Base-by-base conservation (phyloP, 92 coral and sea anemone genomes). In the Micromussa lordhowensis region DNA sequence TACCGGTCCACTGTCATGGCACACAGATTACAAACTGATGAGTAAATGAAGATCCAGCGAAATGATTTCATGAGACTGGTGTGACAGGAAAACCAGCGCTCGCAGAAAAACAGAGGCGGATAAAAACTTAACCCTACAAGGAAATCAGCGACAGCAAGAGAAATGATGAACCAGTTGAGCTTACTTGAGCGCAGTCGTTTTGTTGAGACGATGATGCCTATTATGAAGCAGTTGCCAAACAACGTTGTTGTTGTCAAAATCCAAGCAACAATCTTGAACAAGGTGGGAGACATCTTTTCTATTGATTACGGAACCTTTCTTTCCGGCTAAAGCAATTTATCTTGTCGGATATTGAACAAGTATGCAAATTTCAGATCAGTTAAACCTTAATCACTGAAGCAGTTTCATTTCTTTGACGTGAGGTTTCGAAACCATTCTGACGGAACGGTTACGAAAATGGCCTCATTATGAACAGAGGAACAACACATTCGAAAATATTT, bases 41-140 rank as follows among this genome's bases (percentile, higher is more conserved):
- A 71, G 48, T 71, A 71, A 17, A 71, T 71, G 77, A 71, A 71
- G 77, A 71, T 71, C 77, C 77, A 71, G 38, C 77, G 77, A 71
- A 71, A 71, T 14, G 77, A 40, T 32, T 40, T 71, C 77, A 71
- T 71, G 5, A 71, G 13, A 2, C 0, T 4, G 5, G 77, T n/a
- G 2, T 30, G 77, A 35, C 77, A 71, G 77, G 12, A 32, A 19
- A 30, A 32, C 28, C 77, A 71, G 18, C 77, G 77, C 21, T 34
- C 77, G 6, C 77, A 71, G 38, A 71, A 71, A 71, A 71, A 71
- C 77, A 71, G 38, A 16, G 77, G 77, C 4, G 77, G 77, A 71
- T 71, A 71, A 24, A 71, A 30, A 32, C 77, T 71, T 71, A 32
- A 14, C 24, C 44, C 77, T 9, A 71, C 77, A 1, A 71, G 40